Conservation (phyloP, 2,797 vertebrate genomes). For the Onychomys torridus region DNA sequence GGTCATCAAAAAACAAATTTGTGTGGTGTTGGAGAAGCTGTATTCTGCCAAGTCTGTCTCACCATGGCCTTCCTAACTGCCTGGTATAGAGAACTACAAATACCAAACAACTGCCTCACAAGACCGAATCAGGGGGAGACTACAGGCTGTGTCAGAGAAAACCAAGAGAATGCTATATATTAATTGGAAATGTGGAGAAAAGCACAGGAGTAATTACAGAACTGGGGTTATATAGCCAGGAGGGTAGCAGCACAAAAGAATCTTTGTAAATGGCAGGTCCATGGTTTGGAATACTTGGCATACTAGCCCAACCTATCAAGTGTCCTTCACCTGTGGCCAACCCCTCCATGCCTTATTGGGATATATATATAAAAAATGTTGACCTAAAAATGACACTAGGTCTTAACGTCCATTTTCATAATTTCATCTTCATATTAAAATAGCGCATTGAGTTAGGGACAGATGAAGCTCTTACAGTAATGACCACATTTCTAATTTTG, state of each 20-base stretch:
- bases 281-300: neutral
- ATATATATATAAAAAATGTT: neutral
- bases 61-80: neutral
- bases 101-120: neutral
- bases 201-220: neutral
- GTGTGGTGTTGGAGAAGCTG: neutral
- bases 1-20: constrained; percentile 2
- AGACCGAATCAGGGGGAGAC: neutral
- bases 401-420: neutral
- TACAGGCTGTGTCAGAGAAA: neutral
- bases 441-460: neutral
- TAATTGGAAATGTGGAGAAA: neutral
- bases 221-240: neutral
- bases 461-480: neutral
- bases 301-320: neutral
- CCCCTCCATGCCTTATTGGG: neutral
- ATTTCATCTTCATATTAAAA: neutral
- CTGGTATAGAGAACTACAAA: neutral
- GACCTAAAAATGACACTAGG: neutral
- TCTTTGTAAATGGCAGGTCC: neutral
- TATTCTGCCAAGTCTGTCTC: neutral
- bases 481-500: neutral
- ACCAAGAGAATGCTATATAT: neutral
- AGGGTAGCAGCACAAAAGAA: neutral
- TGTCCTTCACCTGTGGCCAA: neutral